Base-by-base conservation (phyloP, 2,113 vertebrate species). In the Menura novaehollandiae region DNA sequence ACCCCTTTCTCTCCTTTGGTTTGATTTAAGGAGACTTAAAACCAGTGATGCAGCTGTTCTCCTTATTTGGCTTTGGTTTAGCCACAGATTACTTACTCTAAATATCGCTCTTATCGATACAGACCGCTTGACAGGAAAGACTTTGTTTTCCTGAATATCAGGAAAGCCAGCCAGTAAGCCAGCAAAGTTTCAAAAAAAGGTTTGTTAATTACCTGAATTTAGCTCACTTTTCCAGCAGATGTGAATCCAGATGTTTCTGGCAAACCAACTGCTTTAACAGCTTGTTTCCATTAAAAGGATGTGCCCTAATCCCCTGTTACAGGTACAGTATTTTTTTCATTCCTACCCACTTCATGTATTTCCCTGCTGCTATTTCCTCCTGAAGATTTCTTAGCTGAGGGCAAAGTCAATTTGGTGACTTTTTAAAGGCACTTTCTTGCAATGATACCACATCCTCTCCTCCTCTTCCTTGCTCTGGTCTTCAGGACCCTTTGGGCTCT, bases 71-170 rank as follows among this genome's bases (percentile, higher is more conserved):
- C 84, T 80, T 79, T 85, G 43, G 55, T 85, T 85, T 77, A 66
- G 64, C 43, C 63, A 52, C 51, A 41, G 56, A 47, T 83, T 52
- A 35, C 43, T 85, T 58, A 63, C 30, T 58, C 26, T 56, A 68
- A 43, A 37, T 0, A 0, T 47, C 56, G 49, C 10, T 73, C 8
- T 83, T 60, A 64, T 10, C 2, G 3, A 19, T 76, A 27, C 10
- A 78, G 47, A 43, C 37, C 1, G 0, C 41, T 79, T 60, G 49
- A 63, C 0, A 0, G 9, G 33, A 74, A 89, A 60, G 11, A n/a
- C 6, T 52, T 69, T 76, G 11, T 77, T 66, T 94, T 75, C 32
- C 35, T 88, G 39, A 62, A 43, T 78, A 59, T 28, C 21, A 41
- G 39, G 39, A 41, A 41, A 41, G 39, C 39, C 39, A 41, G 13